These are phyloP conservation scores for Poeciliopsis turneri DNA, from an alignment of 2,797 vertebrate species.

Conservation along the genomic window DNA sequence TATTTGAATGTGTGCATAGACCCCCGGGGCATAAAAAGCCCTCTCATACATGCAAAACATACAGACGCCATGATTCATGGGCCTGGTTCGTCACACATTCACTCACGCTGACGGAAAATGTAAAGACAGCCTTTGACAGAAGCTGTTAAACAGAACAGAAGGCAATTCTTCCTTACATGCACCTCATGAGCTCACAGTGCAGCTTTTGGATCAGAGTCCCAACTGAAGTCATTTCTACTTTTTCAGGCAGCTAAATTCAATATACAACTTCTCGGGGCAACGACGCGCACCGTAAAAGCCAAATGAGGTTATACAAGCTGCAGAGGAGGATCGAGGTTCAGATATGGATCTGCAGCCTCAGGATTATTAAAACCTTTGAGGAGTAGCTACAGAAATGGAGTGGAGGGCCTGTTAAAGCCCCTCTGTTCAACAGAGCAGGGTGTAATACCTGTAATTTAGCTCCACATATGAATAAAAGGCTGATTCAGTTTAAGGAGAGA, in stretches of 20 bases:
- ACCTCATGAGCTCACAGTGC: slow-evolving; percentile 35
- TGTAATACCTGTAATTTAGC: slow-evolving; percentile 30
- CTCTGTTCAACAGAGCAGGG: slow-evolving; percentile 45
- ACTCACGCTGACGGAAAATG: slow-evolving; percentile 21
- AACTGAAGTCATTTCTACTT: slow-evolving; percentile 41
- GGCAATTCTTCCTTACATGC: slow-evolving; percentile 24
- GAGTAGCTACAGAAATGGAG: slow-evolving; percentile 20
- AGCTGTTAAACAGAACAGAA: slow-evolving; percentile 22
- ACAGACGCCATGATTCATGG: slow-evolving; percentile 42
- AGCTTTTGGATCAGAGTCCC: slow-evolving; percentile 40
- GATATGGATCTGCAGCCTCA: slow-evolving; percentile 47
- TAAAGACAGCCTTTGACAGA: slow-evolving; percentile 37
- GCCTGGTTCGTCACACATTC: slow-evolving; percentile 20
- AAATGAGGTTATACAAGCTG: slow-evolving; percentile 54
- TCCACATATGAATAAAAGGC: background rate
- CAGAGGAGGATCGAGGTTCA: slow-evolving; percentile 23
- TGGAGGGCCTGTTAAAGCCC: slow-evolving; percentile 29
- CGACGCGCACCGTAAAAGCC: slow-evolving; percentile 39
- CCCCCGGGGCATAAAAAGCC: slow-evolving; percentile 16
- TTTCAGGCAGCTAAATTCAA: slow-evolving; percentile 43
- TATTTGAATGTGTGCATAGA: slow-evolving; percentile 36
- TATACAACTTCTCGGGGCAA: slow-evolving; percentile 42
- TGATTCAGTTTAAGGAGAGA: background rate
- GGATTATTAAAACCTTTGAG: slow-evolving; percentile 38
- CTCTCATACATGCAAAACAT: slow-evolving; percentile 33